Percentiles rank a stretch among this genome's conserved stretches.
Evolutionary conservation across 2,113 vertebrate genomes (phyloP).

Genomic region (human (Homo sapiens)): GRCh38 chr2:71423501-71424000

Average conservation of each 20-base stretch:
- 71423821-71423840: constrained; percentile 22
- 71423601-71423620: constrained; percentile 64
- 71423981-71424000: constrained; percentile 80
- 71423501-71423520: constrained; percentile 47
- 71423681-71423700: constrained; percentile 66
- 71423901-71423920: constrained; percentile 71
- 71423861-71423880: constrained; percentile 66
- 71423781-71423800: constrained; percentile 60
- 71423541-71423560: constrained; percentile 2
- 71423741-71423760: constrained; percentile 76
- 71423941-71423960: constrained; percentile 80
- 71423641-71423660: not conserved
- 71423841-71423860: constrained; percentile 42
- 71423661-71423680: not conserved
- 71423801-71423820: constrained; percentile 67
- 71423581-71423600: not conserved
- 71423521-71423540: constrained; percentile 58
- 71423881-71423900: constrained; percentile 56
- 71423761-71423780: constrained; percentile 24
- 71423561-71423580: constrained; percentile 31
- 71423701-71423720: constrained; percentile 48
- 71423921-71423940: constrained; percentile 77
- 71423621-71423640: constrained; percentile 21
- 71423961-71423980: constrained; percentile 76
- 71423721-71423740: constrained; percentile 61